phyloP scores from a whole-genome alignment of 2,797 vertebrate species.

The Erethizon dorsatum region DNA sequence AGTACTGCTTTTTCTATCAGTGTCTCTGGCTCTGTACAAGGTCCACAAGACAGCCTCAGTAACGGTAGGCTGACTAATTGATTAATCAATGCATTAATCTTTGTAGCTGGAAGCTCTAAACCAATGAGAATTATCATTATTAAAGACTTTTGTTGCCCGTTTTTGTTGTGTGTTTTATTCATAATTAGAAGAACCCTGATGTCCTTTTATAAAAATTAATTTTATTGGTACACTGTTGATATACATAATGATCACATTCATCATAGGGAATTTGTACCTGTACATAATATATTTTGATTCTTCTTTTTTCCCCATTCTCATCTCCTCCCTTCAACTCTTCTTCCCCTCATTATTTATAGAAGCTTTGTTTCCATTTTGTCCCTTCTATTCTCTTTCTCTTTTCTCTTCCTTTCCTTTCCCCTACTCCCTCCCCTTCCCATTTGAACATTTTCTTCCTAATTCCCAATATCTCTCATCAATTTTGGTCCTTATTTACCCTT shows the following conservation, averaged over 20 bases:
- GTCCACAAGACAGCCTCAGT: background rate
- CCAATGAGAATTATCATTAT: background rate
- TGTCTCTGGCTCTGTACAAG: background rate
- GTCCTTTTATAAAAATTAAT: background rate
- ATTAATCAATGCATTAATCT: background rate
- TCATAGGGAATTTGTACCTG: too few relatives aligned
- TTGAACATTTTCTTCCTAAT: background rate
- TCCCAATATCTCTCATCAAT: too few relatives aligned
- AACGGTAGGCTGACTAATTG: background rate
- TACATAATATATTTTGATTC: too few relatives aligned
- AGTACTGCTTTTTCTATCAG: background rate
- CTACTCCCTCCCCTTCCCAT: background rate
- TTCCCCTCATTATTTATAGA: too few relatives aligned
- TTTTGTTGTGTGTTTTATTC: conserved; percentile 14
- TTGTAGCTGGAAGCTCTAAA: background rate
- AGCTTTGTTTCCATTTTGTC: too few relatives aligned
- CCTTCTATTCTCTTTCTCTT: too few relatives aligned
- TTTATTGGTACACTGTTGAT: background rate
- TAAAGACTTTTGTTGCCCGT: background rate
- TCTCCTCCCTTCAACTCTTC: too few relatives aligned
- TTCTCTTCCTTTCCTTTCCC: background rate
- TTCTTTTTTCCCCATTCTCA: too few relatives aligned
- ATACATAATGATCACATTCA: too few relatives aligned
- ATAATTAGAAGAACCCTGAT: background rate
- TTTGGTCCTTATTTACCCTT: too few relatives aligned